These are phyloP conservation scores for Orestias chungarensis DNA, from an alignment of 2,797 vertebrate genomes.

Conservation along the genomic window DNA sequence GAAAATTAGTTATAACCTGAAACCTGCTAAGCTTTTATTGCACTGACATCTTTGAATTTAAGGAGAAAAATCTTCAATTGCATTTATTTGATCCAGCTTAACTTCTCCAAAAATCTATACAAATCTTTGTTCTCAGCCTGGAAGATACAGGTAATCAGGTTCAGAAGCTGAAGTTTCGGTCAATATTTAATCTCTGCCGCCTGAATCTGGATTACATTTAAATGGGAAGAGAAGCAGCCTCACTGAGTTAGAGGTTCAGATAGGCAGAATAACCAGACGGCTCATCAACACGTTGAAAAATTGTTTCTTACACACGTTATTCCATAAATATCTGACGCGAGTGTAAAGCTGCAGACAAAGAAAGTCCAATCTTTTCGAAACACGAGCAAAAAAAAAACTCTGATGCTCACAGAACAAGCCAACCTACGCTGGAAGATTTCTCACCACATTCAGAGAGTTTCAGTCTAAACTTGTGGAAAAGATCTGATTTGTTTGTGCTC, in stretches of 20 bases:
- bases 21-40: no score
- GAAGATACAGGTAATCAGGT: background rate
- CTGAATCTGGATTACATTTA: conserved; percentile 2
- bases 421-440: background rate
- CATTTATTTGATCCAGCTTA: background rate
- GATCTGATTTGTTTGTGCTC: background rate
- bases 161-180: background rate
- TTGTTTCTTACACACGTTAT: background rate
- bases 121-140: no score
- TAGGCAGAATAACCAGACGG: no score
- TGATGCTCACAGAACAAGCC: background rate
- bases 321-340: background rate
- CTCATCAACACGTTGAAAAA: no score
- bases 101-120: no score
- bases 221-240: background rate
- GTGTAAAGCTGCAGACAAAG: background rate
- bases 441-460: background rate
- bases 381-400: background rate
- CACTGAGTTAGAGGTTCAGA: no score
- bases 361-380: background rate
- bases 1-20: no score
- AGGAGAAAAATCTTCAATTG: no score
- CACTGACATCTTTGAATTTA: no score
- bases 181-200: conserved; percentile 10
- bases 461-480: background rate